Conservation (phyloP, 2,797 vertebrate genomes). For the Hapalemur alaotrensis region DNA sequence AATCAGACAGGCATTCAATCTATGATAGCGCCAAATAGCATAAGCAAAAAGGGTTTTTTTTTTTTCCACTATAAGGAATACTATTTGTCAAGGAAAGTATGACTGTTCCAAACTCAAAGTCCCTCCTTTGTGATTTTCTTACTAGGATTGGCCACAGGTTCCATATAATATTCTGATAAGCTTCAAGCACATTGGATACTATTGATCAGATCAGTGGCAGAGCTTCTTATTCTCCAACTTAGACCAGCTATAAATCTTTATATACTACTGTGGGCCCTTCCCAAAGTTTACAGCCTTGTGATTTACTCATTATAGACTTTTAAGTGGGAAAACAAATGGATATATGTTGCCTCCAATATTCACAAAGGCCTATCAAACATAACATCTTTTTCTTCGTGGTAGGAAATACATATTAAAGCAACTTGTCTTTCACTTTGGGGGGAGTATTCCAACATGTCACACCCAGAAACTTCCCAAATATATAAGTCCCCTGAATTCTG, state of each 20-base stretch:
- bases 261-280: neutral
- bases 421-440: neutral
- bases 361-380: neutral
- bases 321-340: neutral
- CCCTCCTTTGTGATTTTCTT: neutral
- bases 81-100: neutral
- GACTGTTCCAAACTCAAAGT: neutral
- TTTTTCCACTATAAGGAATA: neutral
- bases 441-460: neutral
- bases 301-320: neutral
- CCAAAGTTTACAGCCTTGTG: neutral
- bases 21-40: neutral
- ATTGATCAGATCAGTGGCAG: neutral
- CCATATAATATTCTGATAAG: neutral
- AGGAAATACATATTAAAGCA: neutral
- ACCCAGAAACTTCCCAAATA: neutral
- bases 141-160: neutral
- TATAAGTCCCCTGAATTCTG: neutral
- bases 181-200: neutral
- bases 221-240: neutral
- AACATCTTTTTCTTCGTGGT: neutral
- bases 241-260: neutral
- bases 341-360: neutral
- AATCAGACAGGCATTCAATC: neutral
- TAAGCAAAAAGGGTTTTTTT: neutral